Evolutionary conservation across 35 echinoderm and acorn worm genomes (phyloP), one percentile per base, ranked within the genome.

Genomic region (Diadema setosum): DNA sequence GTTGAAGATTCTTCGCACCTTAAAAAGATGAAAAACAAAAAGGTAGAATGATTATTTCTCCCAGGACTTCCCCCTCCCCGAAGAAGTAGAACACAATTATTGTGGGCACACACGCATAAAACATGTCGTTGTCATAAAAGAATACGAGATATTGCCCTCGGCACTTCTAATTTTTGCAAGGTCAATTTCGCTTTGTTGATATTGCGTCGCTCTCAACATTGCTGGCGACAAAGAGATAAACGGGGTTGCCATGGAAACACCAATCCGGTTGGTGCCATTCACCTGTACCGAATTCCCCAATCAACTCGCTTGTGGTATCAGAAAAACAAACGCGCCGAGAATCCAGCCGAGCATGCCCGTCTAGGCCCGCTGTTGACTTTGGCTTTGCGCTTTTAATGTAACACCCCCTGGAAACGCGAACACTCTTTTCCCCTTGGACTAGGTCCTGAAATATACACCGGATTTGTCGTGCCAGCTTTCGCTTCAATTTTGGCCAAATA

Each of bases 241-340:
- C 37, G 33, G 21, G 33, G 73, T 44, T 78, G 16, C 73, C 73
- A 78, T 78, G 73, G 44, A 33, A 20, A 78, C 73, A 20, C 3
- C 34, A 43, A 78, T 78, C 73, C 73, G 39, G 21, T 36, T 44
- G 73, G 37, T 78, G 73, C 73, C 73, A 41, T 78, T 78, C 73
- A 78, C 73, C 73, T 78, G 73, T 44, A 78, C 44, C 63, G 73
- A 36, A 78, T 26, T 78, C 73, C 40, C 73, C 73, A 78, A 78
- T 78, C 73, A 78, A 41, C 29, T 41, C 73, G 73, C 73, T 78
- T 78, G 44, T 78, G 73, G 73, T 78, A 78, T 78, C 73, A 78
- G 73, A 78, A 78, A 78, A 78, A 78, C 73, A 78, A 78, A 78
- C 73, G 73, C 36, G 73, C 24, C 73, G 44, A n/a, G n/a, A 44